Base-by-base conservation (phyloP, 2,888 invertebrate species). In the Hydropsyche betteni region DNA sequence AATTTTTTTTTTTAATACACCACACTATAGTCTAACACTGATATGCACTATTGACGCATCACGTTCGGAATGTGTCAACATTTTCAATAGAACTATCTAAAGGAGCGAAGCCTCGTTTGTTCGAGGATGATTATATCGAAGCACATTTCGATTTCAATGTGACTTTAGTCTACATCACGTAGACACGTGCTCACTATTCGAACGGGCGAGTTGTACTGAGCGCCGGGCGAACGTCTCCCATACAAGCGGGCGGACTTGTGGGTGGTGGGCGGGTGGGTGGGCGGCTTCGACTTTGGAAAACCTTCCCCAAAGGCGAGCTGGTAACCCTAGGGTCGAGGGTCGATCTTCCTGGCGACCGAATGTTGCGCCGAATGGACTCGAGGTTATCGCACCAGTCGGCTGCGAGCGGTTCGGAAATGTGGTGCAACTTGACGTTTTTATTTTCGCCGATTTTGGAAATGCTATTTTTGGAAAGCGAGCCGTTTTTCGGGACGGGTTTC, bases 121-220 rank as follows among this genome's bases (percentile, higher is more conserved):
- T 53, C 58, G 58, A 53, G 12, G 51, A 51, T 53, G 53, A 53
- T 2, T 12, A 7, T 53, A 16, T 53, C 53, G 58, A 24, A 24
- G 24, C 58, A 64, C 64, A 64, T 64, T 64, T 64, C 34, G 12
- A 44, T 10, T 64, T 64, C 64, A 64, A 64, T 64, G 64, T 64
- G 64, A 64, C 64, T 64, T 64, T 64, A 36, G 36, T 64, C 36
- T 36, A 10, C 36, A 64, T 36, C 12, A 12, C 10, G 8, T 36
- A 12, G 44, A 10, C 34, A 36, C 36, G 64, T 64, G 34, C 34
- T 36, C 24, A 6, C 36, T 36, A 12, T 12, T 33, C 34, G 33
- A 34, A 24, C 64, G 24, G 12, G 34, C 36, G 64, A 24, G 8
- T 34, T 36, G 34, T 64, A 64, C 64, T 64, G 64, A 64, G 12